A percentile compares a stretch with the other conserved stretches of the same genome.
Conservation (phyloP, 2,797 vertebrate species). For the Diglossa cyanea region DNA sequence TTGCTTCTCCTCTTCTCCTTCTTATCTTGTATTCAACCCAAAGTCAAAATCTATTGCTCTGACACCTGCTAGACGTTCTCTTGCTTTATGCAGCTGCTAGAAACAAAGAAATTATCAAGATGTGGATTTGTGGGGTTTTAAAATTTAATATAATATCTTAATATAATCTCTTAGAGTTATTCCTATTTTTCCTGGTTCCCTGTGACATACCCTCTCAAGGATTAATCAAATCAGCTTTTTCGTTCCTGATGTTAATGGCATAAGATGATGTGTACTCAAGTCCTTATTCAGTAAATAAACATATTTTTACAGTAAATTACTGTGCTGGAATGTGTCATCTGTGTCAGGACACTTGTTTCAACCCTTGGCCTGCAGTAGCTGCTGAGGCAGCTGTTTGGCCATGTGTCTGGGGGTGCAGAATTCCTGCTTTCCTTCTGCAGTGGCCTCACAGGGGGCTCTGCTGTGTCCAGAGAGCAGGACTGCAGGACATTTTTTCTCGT, state of each 20-base stretch:
- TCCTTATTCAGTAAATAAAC: constrained; percentile 32
- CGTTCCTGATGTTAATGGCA: background rate
- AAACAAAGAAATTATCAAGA: background rate
- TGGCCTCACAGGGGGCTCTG: background rate
- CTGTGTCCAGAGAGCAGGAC: background rate
- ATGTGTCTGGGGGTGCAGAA: background rate
- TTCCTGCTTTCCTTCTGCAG: background rate
- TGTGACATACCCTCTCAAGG: background rate
- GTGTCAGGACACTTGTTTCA: background rate
- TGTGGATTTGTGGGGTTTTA: background rate
- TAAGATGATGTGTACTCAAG: background rate
- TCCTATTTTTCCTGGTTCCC: background rate
- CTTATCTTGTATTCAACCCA: background rate
- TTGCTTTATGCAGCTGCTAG: background rate
- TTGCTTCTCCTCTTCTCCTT: background rate
- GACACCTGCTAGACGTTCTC: background rate
- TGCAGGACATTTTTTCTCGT: background rate
- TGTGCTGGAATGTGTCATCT: background rate
- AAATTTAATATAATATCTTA: background rate
- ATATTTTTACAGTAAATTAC: background rate
- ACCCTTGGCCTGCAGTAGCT: background rate
- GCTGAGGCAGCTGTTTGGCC: background rate
- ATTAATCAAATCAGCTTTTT: background rate
- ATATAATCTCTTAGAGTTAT: background rate
- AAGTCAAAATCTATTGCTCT: background rate